Evolutionary conservation across 1,140 invertebrate genomes (phyloP), one percentile per base, ranked within the genome.

Genomic region (Lucilia sericata): DNA sequence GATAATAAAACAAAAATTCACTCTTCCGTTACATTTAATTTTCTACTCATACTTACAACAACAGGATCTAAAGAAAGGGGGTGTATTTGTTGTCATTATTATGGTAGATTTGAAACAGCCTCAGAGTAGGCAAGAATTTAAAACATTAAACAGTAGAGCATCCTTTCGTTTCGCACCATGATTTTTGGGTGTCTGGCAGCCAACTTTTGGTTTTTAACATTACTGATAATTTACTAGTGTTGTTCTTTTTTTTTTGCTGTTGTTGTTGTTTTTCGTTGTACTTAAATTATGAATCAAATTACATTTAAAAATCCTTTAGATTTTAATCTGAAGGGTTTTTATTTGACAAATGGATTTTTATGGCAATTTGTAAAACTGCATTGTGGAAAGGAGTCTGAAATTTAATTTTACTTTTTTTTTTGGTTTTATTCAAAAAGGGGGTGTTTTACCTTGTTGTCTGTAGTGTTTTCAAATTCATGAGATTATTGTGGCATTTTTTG

Each of bases 1-100:
- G 47, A 55, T 55, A 55, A 55, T n/a, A 86, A 85, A 86, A 83
- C 86, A 86, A 83, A 87, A 88, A 90, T 88, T 90, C 88, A 90
- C 85, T 88, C 89, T 87, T 87, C 88, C 87, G 86, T 87, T 84
- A 70, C 84, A 75, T 83, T 70, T 75, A 42, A 78, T 80, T 76
- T 76, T 49, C 19, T 80, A 49, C 65, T 70, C 21, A 70, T 70
- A 19, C 65, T 70, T 70, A 70, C 19, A 21, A 70, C n/a, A 70
- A 70, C 65, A 30, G 3, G 0, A 60, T 60, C 8, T 17, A 14
- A 14, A 42, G n/a, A 17, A n/a, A 70, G 65, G 19, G 65, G 65
- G 65, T 70, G 65, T 70, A 25, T 70, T 70, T 70, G 65, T 70
- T 70, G 65, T 70, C 65, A 70, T 70, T 70, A 70, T 70, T 70